A percentile compares a stretch with the other conserved stretches of the same genome.
phyloP scores from a whole-genome alignment of 2,888 invertebrate genomes.

The Phyllotreta striolata region DNA sequence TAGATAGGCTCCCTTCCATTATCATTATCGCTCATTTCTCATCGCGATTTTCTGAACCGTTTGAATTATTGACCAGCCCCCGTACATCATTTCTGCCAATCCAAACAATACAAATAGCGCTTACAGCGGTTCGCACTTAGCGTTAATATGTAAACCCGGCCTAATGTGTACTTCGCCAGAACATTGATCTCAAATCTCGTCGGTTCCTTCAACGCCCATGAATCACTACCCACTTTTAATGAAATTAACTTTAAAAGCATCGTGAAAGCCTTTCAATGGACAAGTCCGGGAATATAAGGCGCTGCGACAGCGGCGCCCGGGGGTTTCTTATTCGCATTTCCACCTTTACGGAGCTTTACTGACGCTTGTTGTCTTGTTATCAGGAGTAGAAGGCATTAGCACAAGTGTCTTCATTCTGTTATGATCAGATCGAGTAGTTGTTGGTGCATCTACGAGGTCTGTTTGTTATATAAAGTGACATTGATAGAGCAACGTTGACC shows the following conservation, averaged over 20 bases:
- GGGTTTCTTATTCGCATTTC: background rate
- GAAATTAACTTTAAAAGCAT: constrained; percentile 57
- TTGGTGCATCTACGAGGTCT: no score
- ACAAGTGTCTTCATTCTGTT: no score
- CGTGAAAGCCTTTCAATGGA: constrained; percentile 54
- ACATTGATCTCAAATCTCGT: constrained; percentile 45
- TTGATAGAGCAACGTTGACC: no score
- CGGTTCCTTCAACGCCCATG: constrained; percentile 52
- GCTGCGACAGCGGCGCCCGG: constrained; percentile 34
- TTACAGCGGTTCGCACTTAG: constrained; percentile 58
- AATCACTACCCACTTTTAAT: constrained; percentile 55
- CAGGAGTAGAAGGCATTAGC: no score
- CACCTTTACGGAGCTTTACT: background rate
- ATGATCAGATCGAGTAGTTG: no score
- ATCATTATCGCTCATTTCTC: constrained; percentile 15
- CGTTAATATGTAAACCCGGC: constrained; percentile 48
- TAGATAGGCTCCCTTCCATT: constrained; percentile 17
- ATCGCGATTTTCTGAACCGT: constrained; percentile 13
- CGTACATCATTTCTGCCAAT: constrained; percentile 43
- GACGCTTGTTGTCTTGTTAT: background rate
- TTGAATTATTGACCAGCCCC: constrained; percentile 23
- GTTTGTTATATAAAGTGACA: no score
- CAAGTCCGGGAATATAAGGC: constrained; percentile 49
- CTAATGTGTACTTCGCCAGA: constrained; percentile 46
- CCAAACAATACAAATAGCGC: constrained; percentile 54